Evolutionary conservation across 2,113 vertebrate species (phyloP), one percentile per base, ranked within the genome.

Genomic region (Miniopterus natalensis): DNA sequence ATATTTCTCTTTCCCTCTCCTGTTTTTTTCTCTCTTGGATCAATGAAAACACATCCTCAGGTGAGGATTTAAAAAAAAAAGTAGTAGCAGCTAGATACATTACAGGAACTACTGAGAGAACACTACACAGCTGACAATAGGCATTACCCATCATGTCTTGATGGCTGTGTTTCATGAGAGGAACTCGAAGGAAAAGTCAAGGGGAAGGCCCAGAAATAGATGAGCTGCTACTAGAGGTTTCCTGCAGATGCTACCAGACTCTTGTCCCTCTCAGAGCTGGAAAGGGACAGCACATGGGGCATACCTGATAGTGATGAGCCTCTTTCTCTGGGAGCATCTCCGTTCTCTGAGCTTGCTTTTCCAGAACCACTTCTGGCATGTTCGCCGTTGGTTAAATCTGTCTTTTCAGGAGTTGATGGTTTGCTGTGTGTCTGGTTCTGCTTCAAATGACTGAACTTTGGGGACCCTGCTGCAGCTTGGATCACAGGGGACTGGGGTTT

Each of bases 401-500:
- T 47, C 8, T 91, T 95, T 3, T 90, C 18, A 0, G 98, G 97
- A 88, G 95, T 92, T 0, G 96, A 27, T 5, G 97, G 95, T 83
- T 97, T 98, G 78, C 96, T 97, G 0, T 96, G 97, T 89, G 92
- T 86, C 57, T 75, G 92, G 92, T 45, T 84, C 18, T 83, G 97
- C 94, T 94, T 98, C 40, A 95, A 14, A 47, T 49, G 98, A 57
- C 53, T 94, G 0, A 88, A 78, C 70, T 96, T 98, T 0, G 99
- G 99, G n/a, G 99, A 99, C 15, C 89, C 98, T 0, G 98, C 90
- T 66, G 95, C 84, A 42, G 27, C 94, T 0, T 96, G 95, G 71
- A 98, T 97, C 55, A 98, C 97, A 0, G 99, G 98, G 66, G 98
- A 99, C 5, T 98, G 99, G 0, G 98, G 97, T 96, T 98, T 98